Evolutionary conservation across 2,888 invertebrate genomes (phyloP).

Genomic region (Drosophila ustulata): DNA sequence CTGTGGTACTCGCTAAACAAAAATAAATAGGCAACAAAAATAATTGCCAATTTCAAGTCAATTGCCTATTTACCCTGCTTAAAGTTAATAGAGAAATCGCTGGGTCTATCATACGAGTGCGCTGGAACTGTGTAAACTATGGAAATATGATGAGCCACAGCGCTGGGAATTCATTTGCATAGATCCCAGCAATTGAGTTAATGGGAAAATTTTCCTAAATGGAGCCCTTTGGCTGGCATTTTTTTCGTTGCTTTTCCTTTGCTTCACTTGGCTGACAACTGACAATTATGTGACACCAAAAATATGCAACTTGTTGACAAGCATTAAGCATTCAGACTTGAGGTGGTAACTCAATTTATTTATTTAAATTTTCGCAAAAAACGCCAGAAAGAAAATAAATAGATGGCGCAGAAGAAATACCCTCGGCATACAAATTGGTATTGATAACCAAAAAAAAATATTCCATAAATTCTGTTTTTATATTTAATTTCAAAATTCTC

Average conservation of each 20-base stretch:
- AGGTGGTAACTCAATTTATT: slow-evolving; percentile 84
- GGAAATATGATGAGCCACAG: slow-evolving; percentile 35
- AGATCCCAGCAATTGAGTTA: slow-evolving; percentile 71
- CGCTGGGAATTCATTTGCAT: slow-evolving; percentile 67
- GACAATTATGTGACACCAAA: slow-evolving; percentile 62
- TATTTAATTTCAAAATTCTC: too few relatives aligned
- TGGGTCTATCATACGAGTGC: slow-evolving; percentile 57
- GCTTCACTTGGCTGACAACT: slow-evolving; percentile 30
- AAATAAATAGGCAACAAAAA: slow-evolving; percentile 58
- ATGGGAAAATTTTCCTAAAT: slow-evolving; percentile 69
- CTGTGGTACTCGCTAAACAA: slow-evolving; percentile 16
- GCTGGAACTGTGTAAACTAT: slow-evolving; percentile 33
- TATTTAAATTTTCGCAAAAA: slow-evolving; percentile 79
- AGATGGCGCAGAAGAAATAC: neutral
- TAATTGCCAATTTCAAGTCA: slow-evolving; percentile 82
- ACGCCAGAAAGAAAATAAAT: neutral
- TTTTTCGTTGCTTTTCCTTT: neutral
- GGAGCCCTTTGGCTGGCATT: slow-evolving; percentile 38
- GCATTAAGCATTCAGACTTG: slow-evolving; percentile 52
- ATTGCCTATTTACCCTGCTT: slow-evolving; percentile 81
- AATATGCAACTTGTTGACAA: slow-evolving; percentile 77
- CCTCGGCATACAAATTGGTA: neutral
- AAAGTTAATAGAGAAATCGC: slow-evolving; percentile 81
- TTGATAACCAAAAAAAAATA: neutral
- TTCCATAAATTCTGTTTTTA: neutral